Percentiles rank a stretch among this genome's conserved stretches.
phyloP scores from a whole-genome alignment of 2,888 invertebrate genomes.

The Epistrophe grossulariae region DNA sequence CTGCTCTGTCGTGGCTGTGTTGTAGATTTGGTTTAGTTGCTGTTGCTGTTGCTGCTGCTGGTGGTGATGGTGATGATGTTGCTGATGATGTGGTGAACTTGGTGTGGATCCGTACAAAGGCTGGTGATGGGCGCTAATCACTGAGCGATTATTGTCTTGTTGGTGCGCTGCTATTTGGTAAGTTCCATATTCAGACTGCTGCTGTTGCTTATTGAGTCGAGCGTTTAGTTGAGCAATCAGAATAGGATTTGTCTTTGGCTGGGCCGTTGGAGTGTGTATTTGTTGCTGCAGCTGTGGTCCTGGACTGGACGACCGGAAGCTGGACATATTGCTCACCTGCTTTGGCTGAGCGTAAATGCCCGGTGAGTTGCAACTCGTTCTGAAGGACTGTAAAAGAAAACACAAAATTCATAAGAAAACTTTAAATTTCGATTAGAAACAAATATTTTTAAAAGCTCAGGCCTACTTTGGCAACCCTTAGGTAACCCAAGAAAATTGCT shows the following conservation, averaged over 20 bases:
- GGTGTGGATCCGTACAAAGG: slow-evolving; percentile 79
- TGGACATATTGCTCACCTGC: slow-evolving; percentile 83
- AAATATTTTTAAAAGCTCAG: slow-evolving; percentile 5
- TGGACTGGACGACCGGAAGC: slow-evolving; percentile 82
- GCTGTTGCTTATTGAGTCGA: slow-evolving; percentile 81
- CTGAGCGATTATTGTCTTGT: slow-evolving; percentile 74
- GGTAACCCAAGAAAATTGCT: slow-evolving; percentile 16
- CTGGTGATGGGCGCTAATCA: slow-evolving; percentile 77
- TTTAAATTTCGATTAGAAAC: not conserved
- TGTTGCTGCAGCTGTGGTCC: slow-evolving; percentile 80
- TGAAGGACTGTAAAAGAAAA: slow-evolving; percentile 81
- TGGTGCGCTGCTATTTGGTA: slow-evolving; percentile 65
- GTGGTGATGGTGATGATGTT: slow-evolving; percentile 55
- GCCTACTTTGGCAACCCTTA: slow-evolving; percentile 24
- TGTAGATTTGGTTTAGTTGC: slow-evolving; percentile 76
- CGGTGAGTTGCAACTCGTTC: slow-evolving; percentile 81
- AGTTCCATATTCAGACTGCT: slow-evolving; percentile 68
- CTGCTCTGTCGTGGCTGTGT: slow-evolving; percentile 70
- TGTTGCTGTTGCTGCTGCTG: slow-evolving; percentile 76
- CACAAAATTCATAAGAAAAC: slow-evolving; percentile 27
- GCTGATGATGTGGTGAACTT: slow-evolving; percentile 78
- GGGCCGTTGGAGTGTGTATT: slow-evolving; percentile 80
- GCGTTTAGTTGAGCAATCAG: slow-evolving; percentile 84
- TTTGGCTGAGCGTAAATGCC: slow-evolving; percentile 84
- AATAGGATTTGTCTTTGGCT: slow-evolving; percentile 83